Base-by-base conservation (phyloP, 1,140 invertebrate genomes). In the Bombus haemorrhoidalis region DNA sequence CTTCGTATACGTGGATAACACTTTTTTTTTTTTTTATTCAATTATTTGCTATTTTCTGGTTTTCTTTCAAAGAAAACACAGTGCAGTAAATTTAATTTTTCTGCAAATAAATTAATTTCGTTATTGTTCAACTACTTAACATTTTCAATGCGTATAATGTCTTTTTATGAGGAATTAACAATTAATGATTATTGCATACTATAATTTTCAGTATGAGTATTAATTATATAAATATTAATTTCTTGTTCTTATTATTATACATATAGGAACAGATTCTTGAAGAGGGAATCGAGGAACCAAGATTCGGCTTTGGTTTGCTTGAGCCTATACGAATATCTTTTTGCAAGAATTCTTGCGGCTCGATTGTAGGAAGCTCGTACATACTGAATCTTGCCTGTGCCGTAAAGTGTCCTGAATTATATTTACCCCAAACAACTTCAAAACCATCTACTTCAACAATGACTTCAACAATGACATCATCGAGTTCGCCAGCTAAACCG, bases 321-420 rank as follows among this genome's bases (percentile, higher is more conserved):
- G 66, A 89, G 0, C 0, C 66, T 0, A 0, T 86, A n/a, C 80
- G 88, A 59, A 28, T 39, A 28, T 25, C 0, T 1, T 77, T 66
- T 39, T 89, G 88, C 69, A 18, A 41, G 0, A 53, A 15, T 15
- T 39, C 41, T n/a, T 89, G 88, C n/a, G n/a, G 0, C 0, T 41
- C 75, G 9, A 8, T 47, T 13, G 25, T 59, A 9, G 15, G 0
- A 0, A 32, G 13, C 39, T 0, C 22, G 4, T 88, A 83, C 39
- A 0, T 86, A 0, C 1, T 13, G 15, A 88, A 83, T 57, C 1
- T 88, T 12, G 0, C n/a, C 0, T 89, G 88, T 39, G 71, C 59
- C 28, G 1, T 62, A 13, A 89, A 89, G 43, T 89, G 88, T 41
- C 88, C 88, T 1, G 88, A 89, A 66, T 77, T 89, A 8, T 89